phyloP scores from a whole-genome alignment of 2,888 invertebrate genomes.

The Zootermopsis nevadensis region DNA sequence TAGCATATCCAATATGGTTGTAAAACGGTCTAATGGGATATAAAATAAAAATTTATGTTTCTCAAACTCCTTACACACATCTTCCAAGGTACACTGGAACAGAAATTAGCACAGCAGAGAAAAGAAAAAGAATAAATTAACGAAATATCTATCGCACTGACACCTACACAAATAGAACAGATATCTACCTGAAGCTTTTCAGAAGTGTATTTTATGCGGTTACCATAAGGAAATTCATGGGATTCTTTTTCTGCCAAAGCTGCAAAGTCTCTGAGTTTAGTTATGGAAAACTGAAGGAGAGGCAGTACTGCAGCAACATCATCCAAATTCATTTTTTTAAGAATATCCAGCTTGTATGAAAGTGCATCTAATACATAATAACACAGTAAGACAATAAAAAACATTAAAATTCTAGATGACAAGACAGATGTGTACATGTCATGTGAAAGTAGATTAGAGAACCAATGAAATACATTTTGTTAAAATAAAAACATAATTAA shows the following conservation, averaged over 20 bases:
- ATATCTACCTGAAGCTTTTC: constrained; percentile 54
- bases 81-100: constrained; percentile 60
- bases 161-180: constrained; percentile 61
- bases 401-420: no score
- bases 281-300: constrained; percentile 64
- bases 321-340: constrained; percentile 48
- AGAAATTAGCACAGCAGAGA: constrained; percentile 27
- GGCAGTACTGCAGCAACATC: constrained; percentile 67
- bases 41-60: constrained; percentile 69
- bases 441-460: no score
- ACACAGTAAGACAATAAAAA: no score
- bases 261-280: constrained; percentile 61
- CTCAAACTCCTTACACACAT: constrained; percentile 63
- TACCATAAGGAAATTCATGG: constrained; percentile 62
- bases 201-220: constrained; percentile 71
- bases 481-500: no score
- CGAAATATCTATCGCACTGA: no score
- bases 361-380: background rate
- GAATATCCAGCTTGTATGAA: background rate
- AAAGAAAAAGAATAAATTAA: constrained; percentile 56
- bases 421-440: no score
- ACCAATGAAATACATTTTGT: no score
- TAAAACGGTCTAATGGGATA: constrained; percentile 68
- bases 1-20: constrained; percentile 67
- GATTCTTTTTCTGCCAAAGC: constrained; percentile 64